A percentile compares a stretch with the other conserved stretches of the same genome.
These are phyloP conservation scores for Prorops nasuta DNA, from an alignment of 1,140 invertebrate genomes.

Conservation along the genomic window DNA sequence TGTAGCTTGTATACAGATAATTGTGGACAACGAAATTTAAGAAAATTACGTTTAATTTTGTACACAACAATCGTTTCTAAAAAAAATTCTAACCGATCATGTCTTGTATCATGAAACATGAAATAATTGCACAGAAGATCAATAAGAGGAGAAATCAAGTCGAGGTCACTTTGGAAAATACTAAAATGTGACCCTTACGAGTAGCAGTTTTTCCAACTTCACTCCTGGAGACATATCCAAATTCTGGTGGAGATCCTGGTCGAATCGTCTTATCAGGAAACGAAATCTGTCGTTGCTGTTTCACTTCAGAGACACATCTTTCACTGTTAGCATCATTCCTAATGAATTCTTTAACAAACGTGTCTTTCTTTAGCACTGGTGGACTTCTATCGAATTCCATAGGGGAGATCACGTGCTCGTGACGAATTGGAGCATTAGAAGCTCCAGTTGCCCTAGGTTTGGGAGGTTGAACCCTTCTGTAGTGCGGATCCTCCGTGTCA, in stretches of 20 bases:
- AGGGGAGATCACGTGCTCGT: conserved; percentile 58
- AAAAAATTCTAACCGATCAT: too few relatives aligned
- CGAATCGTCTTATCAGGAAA: conserved; percentile 40
- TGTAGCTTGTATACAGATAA: too few relatives aligned
- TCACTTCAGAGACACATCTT: conserved; percentile 2
- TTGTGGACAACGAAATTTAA: too few relatives aligned
- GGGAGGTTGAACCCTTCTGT: conserved; percentile 63
- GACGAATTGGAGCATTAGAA: conserved; percentile 49
- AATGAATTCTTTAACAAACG: conserved; percentile 28
- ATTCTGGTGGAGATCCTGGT: conserved; percentile 63
- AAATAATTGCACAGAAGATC: too few relatives aligned
- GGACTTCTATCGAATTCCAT: conserved; percentile 64
- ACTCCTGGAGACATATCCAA: conserved; percentile 56
- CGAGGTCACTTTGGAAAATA: too few relatives aligned
- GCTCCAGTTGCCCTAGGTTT: conserved; percentile 39
- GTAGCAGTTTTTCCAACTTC: conserved; percentile 50
- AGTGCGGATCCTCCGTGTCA: conserved; percentile 61
- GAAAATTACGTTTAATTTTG: too few relatives aligned
- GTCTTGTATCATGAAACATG: too few relatives aligned
- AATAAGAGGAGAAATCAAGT: too few relatives aligned
- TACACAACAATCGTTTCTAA: too few relatives aligned
- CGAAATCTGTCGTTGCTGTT: conserved; percentile 5
- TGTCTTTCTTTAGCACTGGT: conserved; percentile 46
- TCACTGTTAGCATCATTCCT: conserved; percentile 3
- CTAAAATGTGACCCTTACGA: conserved; percentile 40